Evolutionary conservation across 2,113 vertebrate genomes (phyloP).

Genomic region (Ceyx margarethae): DNA sequence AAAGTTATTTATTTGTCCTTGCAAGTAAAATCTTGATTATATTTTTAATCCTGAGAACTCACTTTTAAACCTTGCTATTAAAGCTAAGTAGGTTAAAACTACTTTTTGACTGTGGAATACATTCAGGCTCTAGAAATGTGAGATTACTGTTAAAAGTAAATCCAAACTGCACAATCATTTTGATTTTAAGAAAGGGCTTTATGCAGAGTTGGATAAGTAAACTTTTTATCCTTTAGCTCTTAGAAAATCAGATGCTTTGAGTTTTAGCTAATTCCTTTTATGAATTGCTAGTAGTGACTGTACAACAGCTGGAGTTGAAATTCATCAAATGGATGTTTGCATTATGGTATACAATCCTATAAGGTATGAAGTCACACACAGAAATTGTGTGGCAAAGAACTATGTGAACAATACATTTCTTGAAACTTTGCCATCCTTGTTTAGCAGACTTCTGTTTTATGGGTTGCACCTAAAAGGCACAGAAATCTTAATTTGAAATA

Average conservation of each 20-base stretch:
- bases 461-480: background rate
- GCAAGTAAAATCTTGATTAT: background rate
- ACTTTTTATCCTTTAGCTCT: background rate
- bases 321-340: constrained; percentile 1
- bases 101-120: background rate
- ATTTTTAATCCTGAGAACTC: background rate
- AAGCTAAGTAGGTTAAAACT: background rate
- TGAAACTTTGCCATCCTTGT: background rate
- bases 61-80: background rate
- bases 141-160: background rate
- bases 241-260: background rate
- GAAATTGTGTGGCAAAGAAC: background rate
- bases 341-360: constrained; percentile 8
- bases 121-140: background rate
- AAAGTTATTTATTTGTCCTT: background rate
- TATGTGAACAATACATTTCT: background rate
- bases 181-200: background rate
- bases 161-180: background rate
- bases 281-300: background rate
- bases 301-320: constrained; percentile 51
- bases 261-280: background rate
- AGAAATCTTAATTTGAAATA: background rate
- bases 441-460: background rate
- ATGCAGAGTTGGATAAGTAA: background rate
- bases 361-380: background rate